These are phyloP conservation scores for Astreopora myriophthalma DNA, from an alignment of 64 coral and sea anemone species.

Conservation along the genomic window DNA sequence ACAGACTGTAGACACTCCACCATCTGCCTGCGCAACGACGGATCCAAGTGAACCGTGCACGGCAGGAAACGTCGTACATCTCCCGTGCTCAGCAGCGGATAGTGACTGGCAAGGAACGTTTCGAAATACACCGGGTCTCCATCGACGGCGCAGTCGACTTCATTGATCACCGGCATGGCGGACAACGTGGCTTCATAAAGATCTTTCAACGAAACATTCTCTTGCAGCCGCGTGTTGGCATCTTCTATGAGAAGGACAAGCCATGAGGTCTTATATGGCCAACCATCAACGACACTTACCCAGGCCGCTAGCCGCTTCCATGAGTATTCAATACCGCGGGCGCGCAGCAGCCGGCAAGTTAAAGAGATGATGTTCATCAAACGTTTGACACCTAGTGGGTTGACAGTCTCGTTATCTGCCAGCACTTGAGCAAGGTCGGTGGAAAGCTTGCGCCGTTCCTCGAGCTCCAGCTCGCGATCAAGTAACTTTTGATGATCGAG, in stretches of 20 bases:
- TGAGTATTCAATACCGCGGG: conserved; percentile 82
- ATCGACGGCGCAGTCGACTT: conserved; percentile 91
- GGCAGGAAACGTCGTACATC: conserved; percentile 79
- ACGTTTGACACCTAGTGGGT: conserved; percentile 91
- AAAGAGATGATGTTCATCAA: conserved; percentile 91
- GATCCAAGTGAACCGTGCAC: conserved; percentile 88
- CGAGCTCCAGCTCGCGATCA: conserved; percentile 80
- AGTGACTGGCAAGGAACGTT: conserved; percentile 90
- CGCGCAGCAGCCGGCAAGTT: conserved; percentile 90
- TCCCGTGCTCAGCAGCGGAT: conserved; percentile 76
- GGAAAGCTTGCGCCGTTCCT: conserved; percentile 76
- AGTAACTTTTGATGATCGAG: conserved; percentile 79
- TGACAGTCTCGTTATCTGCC: conserved; percentile 96
- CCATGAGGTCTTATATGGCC: conserved; percentile 98
- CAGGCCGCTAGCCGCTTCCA: conserved; percentile 97
- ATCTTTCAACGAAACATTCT: conserved; percentile 86
- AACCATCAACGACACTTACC: conserved; percentile 95
- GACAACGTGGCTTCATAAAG: conserved; percentile 90
- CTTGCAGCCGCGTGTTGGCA: conserved; percentile 66
- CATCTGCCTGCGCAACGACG: conserved; percentile 85
- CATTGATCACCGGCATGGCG: conserved; percentile 85
- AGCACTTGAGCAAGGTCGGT: conserved; percentile 93
- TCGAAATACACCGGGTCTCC: conserved; percentile 98
- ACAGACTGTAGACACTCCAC: conserved; percentile 84
- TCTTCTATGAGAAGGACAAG: conserved; percentile 93